These are phyloP conservation scores for Scomberomorus guttatus DNA, from an alignment of 2,797 vertebrate species.

Conservation along the genomic window DNA sequence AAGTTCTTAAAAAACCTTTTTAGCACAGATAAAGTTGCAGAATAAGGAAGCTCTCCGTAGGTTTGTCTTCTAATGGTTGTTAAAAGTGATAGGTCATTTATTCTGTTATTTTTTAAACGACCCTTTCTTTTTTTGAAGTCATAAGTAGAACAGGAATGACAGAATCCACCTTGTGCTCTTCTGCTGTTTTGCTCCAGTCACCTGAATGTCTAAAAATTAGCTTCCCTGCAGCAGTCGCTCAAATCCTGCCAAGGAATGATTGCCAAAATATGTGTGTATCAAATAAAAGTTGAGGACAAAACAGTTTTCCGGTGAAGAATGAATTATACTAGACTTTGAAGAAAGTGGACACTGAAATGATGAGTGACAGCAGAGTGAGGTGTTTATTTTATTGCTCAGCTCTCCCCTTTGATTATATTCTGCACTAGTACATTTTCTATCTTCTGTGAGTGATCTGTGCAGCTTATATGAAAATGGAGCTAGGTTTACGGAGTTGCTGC, in stretches of 20 bases:
- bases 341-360: constrained; percentile 54
- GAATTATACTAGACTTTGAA: constrained; percentile 47
- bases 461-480: constrained; percentile 55
- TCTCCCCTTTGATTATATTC: constrained; percentile 61
- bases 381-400: constrained; percentile 58
- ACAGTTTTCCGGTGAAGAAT: constrained; percentile 40
- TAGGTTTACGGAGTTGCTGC: constrained; percentile 54
- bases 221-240: constrained; percentile 29
- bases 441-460: constrained; percentile 54
- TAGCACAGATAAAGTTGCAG: constrained; percentile 66
- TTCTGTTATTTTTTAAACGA: constrained; percentile 64
- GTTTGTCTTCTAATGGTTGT: constrained; percentile 61
- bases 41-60: constrained; percentile 68
- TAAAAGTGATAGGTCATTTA: constrained; percentile 65
- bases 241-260: constrained; percentile 35
- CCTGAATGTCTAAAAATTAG: constrained; percentile 48
- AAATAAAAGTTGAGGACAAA: constrained; percentile 50
- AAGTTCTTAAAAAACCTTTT: constrained; percentile 73
- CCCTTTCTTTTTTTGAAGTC: constrained; percentile 53
- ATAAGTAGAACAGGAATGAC: constrained; percentile 41
- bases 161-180: constrained; percentile 65
- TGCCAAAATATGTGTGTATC: constrained; percentile 30
- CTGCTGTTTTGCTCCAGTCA: constrained; percentile 44
- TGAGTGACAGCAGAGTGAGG: constrained; percentile 61
- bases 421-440: constrained; percentile 44